These are phyloP conservation scores for Poeciliopsis turneri DNA, from an alignment of 2,797 vertebrate species.

Conservation along the genomic window DNA sequence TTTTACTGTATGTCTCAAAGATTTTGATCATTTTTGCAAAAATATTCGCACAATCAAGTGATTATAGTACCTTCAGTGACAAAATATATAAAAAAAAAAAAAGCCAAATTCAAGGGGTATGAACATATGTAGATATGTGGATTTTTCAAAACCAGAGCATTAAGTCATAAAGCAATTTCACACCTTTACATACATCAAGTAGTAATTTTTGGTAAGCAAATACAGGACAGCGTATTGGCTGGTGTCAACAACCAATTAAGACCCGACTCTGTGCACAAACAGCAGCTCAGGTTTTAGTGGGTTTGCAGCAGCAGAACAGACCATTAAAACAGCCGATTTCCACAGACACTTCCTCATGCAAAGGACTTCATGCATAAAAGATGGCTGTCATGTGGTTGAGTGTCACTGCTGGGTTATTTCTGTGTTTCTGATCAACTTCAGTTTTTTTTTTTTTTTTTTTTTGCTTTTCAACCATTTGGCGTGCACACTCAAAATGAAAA, in stretches of 20 bases:
- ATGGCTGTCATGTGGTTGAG: constrained; percentile 39
- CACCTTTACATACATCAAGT: background rate
- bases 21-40: background rate
- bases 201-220: constrained; percentile 14
- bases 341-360: constrained; percentile 38
- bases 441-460: background rate
- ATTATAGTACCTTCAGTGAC: background rate
- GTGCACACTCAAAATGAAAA: background rate
- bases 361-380: constrained; percentile 54
- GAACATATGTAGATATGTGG: background rate
- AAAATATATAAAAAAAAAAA: background rate
- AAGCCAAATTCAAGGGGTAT: background rate
- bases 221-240: constrained; percentile 26
- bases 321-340: background rate
- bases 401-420: background rate
- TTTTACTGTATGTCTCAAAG: background rate
- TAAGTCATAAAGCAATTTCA: constrained; percentile 18
- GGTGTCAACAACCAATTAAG: constrained; percentile 5
- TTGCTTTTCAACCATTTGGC: background rate
- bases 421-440: background rate
- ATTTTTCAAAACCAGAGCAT: constrained; percentile 8
- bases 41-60: too few relatives aligned
- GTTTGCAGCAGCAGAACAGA: background rate
- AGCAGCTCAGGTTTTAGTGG: background rate
- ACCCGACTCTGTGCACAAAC: background rate